Evolutionary conservation across 2,888 invertebrate species (phyloP).

Genomic region (Deilephila porcellus): DNA sequence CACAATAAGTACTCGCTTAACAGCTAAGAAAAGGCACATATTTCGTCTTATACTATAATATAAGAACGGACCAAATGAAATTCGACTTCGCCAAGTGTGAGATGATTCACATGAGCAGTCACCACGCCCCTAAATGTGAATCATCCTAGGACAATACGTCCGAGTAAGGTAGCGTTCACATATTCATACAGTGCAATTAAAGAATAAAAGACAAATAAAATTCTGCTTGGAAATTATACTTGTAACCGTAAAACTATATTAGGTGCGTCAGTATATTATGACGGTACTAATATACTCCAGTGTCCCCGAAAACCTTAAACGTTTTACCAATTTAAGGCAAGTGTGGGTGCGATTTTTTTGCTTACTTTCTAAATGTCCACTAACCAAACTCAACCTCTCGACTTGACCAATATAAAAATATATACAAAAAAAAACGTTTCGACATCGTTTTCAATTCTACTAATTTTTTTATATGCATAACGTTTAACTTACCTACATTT

Average conservation of each 20-base stretch:
- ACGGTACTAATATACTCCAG: conserved; percentile 27
- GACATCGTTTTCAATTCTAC: conserved; percentile 46
- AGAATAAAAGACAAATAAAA: conserved; percentile 13
- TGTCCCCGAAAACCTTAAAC: conserved; percentile 28
- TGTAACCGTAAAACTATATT: conserved; percentile 25
- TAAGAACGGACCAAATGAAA: conserved; percentile 40
- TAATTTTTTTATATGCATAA: conserved; percentile 44
- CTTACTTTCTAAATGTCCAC: conserved; percentile 47
- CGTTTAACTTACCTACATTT: conserved; percentile 48
- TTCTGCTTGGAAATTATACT: conserved; percentile 6
- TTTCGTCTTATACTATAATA: conserved; percentile 39
- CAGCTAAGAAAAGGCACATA: conserved; percentile 67
- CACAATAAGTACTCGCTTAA: conserved; percentile 54
- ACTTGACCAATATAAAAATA: conserved; percentile 45
- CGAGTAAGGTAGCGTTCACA: neutral
- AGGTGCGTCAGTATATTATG: conserved; percentile 28
- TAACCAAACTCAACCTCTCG: conserved; percentile 46
- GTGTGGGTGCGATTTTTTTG: conserved; percentile 47
- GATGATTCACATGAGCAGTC: conserved; percentile 4
- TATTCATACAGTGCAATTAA: conserved; percentile 23
- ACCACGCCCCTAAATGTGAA: neutral
- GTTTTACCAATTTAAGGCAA: conserved; percentile 20
- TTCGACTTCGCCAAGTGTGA: conserved; percentile 24
- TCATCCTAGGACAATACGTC: neutral
- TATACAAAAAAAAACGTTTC: conserved; percentile 46